These are phyloP conservation scores for Heterochromis multidens DNA, from an alignment of 2,113 vertebrate genomes.

Conservation along the genomic window DNA sequence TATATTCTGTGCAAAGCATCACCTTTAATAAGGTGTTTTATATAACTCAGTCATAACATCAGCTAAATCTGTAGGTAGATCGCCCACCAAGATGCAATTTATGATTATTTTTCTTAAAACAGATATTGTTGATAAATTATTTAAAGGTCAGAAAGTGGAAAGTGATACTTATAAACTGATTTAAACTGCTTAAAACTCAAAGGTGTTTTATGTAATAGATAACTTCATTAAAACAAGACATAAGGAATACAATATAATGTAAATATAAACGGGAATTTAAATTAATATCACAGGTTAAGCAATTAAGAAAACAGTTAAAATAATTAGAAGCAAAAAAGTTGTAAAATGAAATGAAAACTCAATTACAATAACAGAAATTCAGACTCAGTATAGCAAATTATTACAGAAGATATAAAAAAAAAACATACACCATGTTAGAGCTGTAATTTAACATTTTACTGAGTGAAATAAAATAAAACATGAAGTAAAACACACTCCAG, in stretches of 20 bases:
- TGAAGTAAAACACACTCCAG: not conserved
- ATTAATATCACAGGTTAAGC: not conserved
- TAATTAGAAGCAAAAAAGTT: not conserved
- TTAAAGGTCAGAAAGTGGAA: not conserved
- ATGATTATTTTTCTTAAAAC: no score
- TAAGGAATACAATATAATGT: not conserved
- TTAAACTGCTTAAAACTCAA: not conserved
- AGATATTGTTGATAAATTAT: not conserved
- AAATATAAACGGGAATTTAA: not conserved
- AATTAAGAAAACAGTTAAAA: not conserved
- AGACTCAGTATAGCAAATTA: not conserved
- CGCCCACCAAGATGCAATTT: not conserved
- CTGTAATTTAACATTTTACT: not conserved
- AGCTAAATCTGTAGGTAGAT: not conserved
- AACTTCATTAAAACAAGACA: not conserved
- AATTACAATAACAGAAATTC: not conserved
- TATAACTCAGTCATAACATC: not conserved
- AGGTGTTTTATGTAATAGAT: not conserved
- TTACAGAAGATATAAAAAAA: not conserved
- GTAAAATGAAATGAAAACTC: not conserved
- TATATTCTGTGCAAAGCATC: not conserved
- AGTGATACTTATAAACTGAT: not conserved
- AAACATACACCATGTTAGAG: not conserved
- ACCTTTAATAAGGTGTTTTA: not conserved
- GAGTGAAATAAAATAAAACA: not conserved